These are phyloP conservation scores for Dusona sp. DNA, from an alignment of 2,888 invertebrate species.

Conservation along the genomic window DNA sequence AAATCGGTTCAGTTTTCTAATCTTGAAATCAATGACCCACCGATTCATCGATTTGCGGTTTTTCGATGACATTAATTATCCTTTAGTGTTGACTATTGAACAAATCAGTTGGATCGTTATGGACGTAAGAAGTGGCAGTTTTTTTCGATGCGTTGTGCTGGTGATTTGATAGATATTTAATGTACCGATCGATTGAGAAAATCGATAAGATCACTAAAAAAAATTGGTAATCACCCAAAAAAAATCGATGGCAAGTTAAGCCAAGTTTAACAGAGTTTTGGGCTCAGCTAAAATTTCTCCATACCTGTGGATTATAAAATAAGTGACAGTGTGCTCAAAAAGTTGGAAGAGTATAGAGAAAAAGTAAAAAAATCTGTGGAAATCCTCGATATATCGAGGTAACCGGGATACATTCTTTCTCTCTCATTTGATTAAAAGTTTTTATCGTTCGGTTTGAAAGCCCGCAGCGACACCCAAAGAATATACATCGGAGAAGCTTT, in stretches of 20 bases:
- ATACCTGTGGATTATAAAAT: constrained; percentile 8
- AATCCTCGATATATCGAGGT: constrained; percentile 42
- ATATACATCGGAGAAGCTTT: constrained; percentile 37
- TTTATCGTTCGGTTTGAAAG: constrained; percentile 24
- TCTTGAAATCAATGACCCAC: background rate
- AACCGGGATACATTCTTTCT: constrained; percentile 15
- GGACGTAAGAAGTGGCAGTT: background rate
- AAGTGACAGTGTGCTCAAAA: constrained; percentile 25
- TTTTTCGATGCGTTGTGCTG: background rate
- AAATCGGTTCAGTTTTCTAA: background rate
- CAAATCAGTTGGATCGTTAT: background rate
- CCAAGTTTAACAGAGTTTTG: background rate
- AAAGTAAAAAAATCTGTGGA: background rate
- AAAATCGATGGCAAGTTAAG: background rate
- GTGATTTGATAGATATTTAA: background rate
- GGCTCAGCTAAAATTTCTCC: background rate
- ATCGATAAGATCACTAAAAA: background rate
- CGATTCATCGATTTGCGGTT: background rate
- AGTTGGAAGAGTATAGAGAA: background rate
- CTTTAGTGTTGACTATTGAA: background rate
- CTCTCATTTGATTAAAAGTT: constrained; percentile 47
- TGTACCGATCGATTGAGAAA: background rate
- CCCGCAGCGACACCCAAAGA: constrained; percentile 18
- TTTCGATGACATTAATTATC: background rate
- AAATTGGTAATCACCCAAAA: background rate